A percentile compares a stretch with the other conserved stretches of the same genome.
phyloP scores from a whole-genome alignment of 2,888 invertebrate genomes.

The Geophilus truncorum region DNA sequence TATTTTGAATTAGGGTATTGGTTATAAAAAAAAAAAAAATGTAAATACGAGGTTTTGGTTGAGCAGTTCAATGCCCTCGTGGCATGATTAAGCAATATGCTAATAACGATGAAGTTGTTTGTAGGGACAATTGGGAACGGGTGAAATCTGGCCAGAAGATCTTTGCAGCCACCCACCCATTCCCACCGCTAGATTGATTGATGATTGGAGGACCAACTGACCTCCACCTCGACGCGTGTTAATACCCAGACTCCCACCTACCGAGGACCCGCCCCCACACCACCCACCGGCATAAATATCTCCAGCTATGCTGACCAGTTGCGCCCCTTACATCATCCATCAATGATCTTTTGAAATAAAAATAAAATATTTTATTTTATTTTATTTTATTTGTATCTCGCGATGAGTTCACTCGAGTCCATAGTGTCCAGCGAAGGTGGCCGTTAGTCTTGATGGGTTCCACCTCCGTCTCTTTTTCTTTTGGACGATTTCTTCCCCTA shows the following conservation, averaged over 20 bases:
- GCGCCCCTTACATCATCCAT: not conserved
- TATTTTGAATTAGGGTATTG: not conserved
- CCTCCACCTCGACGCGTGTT: slow-evolving; percentile 4
- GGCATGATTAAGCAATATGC: not conserved
- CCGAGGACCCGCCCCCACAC: not conserved
- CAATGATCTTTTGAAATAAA: not conserved
- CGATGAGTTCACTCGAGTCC: not conserved
- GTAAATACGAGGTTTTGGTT: too few relatives aligned
- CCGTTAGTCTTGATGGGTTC: not conserved
- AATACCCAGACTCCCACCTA: not conserved
- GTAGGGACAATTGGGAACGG: slow-evolving; percentile 10
- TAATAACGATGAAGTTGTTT: not conserved
- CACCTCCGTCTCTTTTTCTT: not conserved
- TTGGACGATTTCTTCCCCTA: not conserved
- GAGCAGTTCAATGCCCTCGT: not conserved
- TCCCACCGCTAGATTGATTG: not conserved
- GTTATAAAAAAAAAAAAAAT: too few relatives aligned
- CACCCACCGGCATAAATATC: not conserved
- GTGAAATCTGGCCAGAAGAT: not conserved
- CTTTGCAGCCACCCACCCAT: not conserved
- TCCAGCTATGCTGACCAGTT: not conserved
- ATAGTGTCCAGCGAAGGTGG: not conserved
- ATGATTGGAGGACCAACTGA: not conserved
- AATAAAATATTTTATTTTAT: not conserved
- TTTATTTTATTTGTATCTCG: not conserved